Base-by-base conservation (phyloP, 2,888 invertebrate genomes). In the Drosophila algonquin region DNA sequence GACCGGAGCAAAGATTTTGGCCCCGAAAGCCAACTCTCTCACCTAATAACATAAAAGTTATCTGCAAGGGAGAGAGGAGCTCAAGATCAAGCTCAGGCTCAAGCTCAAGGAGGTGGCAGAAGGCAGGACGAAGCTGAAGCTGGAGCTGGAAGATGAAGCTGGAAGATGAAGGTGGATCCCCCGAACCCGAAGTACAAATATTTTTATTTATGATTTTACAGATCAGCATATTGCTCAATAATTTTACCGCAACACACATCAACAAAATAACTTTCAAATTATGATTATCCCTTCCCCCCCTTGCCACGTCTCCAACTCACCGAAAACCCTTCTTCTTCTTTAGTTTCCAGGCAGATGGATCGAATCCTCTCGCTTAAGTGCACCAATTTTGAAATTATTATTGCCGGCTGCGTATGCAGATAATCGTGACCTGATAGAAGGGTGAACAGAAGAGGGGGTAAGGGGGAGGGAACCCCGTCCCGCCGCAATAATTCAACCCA, bases 181-280 rank as follows among this genome's bases (percentile, higher is more conserved):
- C 14, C 40, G 54, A 18, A 14, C 45, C 24, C 24, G 12, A 76
- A 85, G 75, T 82, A 79, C 83, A 86, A 85, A 89, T 89, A 87
- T 81, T 90, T 88, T 91, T 90, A 91, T 91, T 91, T 91, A 92
- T 91, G 90, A 90, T 91, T 88, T 90, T 90, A 89, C 91, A 91
- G 91, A 90, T 92, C 91, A 89, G 90, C 92, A 91, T 91, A 91
- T 91, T 92, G 91, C 90, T 90, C 90, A 91, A 90, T 91, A 91
- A 91, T 90, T 90, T 91, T 80, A 75, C 72, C 63, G 56, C 59
- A 57, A 51, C 55, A 45, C 55, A 74, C 30, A 30, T 57, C 79
- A 78, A 73, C 80, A 80, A 88, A 85, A 86, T 88, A 88, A 88
- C 88, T 85, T 86, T 88, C 78, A 88, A 88, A 88, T 85, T 85